Evolutionary conservation across 2,797 vertebrate genomes (phyloP).

Genomic region (Sibirionetta formosa): DNA sequence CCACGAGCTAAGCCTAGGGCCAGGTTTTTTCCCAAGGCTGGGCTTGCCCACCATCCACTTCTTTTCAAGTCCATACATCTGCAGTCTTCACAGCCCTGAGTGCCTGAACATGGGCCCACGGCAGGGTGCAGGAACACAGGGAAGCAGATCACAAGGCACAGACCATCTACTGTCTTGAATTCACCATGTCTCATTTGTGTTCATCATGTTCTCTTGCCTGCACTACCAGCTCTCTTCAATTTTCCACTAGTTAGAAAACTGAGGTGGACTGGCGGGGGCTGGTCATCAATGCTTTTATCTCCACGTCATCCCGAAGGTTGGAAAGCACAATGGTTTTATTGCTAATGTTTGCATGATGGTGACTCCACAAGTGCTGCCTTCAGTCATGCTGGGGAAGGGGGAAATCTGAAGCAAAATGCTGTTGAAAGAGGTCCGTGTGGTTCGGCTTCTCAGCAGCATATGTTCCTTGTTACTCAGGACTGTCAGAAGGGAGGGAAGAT

Average conservation of each 20-base stretch:
- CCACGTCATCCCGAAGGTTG: not conserved
- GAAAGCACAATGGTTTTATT: not conserved
- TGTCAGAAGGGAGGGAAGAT: conserved; percentile 25
- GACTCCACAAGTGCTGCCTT: not conserved
- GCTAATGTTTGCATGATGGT: fast-evolving
- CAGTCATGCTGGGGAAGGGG: not conserved
- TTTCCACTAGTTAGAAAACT: not conserved
- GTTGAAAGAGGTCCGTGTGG: not conserved
- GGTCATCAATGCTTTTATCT: not conserved
- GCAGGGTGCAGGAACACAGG: not conserved
- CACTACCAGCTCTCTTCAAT: not conserved
- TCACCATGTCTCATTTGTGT: not conserved
- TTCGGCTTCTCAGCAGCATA: conserved; percentile 23
- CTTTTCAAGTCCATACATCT: not conserved
- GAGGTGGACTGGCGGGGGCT: not conserved
- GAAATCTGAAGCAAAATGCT: not conserved
- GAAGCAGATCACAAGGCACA: not conserved
- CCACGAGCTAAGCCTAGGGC: not conserved
- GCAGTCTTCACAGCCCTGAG: not conserved
- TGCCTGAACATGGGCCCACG: no score
- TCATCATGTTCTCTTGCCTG: not conserved
- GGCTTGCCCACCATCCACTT: not conserved
- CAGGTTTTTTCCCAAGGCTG: not conserved
- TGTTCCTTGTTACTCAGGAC: conserved; percentile 14
- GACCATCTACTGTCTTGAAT: not conserved